Evolutionary conservation across 2,113 vertebrate species (phyloP).

Genomic region (Mandrillus leucophaeus): DNA sequence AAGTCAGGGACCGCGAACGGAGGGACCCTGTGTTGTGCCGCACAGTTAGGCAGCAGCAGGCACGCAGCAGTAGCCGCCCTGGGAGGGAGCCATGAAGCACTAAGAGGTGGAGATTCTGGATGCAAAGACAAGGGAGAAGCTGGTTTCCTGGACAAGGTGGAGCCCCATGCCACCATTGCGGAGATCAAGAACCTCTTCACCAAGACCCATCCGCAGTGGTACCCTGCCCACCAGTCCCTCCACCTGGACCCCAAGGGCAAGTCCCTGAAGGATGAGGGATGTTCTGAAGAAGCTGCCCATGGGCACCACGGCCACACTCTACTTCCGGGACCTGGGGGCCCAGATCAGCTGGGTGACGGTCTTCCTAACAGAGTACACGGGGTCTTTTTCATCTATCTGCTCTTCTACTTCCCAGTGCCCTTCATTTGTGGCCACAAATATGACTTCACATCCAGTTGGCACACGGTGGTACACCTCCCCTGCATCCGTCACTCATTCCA

Average conservation of each 20-base stretch:
- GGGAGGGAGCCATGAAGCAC: no score
- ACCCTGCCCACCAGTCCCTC: slow-evolving; percentile 94
- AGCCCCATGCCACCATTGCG: slow-evolving; percentile 93
- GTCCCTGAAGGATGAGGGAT: slow-evolving; percentile 94
- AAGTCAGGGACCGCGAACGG: no score
- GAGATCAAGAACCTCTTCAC: slow-evolving; percentile 97
- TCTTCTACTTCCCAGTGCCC: slow-evolving; percentile 94
- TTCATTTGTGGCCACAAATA: slow-evolving; percentile 93
- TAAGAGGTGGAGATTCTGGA: slow-evolving; percentile 97
- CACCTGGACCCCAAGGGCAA: slow-evolving; percentile 94
- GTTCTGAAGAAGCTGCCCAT: slow-evolving; percentile 94
- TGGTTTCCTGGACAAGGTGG: slow-evolving; percentile 98
- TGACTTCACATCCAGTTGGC: slow-evolving; percentile 93
- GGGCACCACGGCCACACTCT: slow-evolving; percentile 95
- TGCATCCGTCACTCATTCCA: slow-evolving; percentile 96
- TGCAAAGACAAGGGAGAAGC: slow-evolving; percentile 94
- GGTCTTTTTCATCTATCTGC: slow-evolving; percentile 93
- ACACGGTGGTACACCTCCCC: slow-evolving; percentile 93
- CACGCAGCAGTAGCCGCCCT: no score
- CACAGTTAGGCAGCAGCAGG: no score
- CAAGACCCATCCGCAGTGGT: slow-evolving; percentile 95
- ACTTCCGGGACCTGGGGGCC: slow-evolving; percentile 95
- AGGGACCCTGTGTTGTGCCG: no score
- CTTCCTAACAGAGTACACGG: slow-evolving; percentile 93
- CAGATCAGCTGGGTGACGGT: slow-evolving; percentile 99